Conservation (phyloP, 2,113 vertebrate species). For the Crotalus viridis region DNA sequence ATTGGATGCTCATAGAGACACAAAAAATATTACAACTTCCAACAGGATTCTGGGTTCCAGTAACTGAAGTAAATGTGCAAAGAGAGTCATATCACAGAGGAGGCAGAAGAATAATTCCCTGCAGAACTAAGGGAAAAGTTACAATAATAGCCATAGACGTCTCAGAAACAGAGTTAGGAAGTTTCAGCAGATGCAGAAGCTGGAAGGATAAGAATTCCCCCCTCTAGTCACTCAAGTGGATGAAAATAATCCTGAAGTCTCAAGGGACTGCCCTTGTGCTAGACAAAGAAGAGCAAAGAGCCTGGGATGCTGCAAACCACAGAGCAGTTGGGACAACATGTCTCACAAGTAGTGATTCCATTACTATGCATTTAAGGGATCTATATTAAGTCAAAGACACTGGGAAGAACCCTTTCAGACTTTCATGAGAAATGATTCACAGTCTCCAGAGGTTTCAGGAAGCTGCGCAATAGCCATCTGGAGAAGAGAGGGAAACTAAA, state of each 20-base stretch:
- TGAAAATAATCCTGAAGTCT: background rate
- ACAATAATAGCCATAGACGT: background rate
- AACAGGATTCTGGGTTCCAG: background rate
- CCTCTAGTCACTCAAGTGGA: background rate
- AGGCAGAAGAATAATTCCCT: background rate
- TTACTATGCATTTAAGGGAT: background rate
- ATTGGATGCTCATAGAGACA: background rate
- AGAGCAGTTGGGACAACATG: background rate
- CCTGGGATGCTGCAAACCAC: background rate
- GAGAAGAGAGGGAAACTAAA: background rate
- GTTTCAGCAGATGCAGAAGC: background rate
- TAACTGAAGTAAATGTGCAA: background rate
- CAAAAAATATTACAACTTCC: background rate
- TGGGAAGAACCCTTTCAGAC: background rate
- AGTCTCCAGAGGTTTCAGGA: background rate
- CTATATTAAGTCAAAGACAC: background rate
- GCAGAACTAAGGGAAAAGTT: background rate
- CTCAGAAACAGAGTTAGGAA: background rate
- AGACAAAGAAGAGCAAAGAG: background rate
- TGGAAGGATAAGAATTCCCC: background rate
- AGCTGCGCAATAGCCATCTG: background rate
- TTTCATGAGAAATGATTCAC: background rate
- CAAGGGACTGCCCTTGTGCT: background rate
- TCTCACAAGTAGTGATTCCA: background rate
- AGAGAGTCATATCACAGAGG: background rate